Base-by-base conservation (phyloP, 1,140 invertebrate genomes). In the Anoplolepis gracilipes region DNA sequence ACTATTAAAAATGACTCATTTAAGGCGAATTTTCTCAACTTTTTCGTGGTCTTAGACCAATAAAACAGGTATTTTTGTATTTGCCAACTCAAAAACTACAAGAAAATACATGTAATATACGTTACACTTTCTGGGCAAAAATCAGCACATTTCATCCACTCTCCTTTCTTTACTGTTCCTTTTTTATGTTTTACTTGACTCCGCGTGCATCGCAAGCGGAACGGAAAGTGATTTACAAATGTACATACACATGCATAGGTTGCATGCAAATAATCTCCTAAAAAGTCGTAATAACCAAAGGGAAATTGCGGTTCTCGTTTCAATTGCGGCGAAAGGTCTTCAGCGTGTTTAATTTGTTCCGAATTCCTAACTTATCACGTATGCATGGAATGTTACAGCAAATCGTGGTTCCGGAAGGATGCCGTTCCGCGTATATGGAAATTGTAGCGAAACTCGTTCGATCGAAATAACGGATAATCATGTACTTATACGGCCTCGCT, bases 391-490 rank as follows among this genome's bases (percentile, higher is more conserved):
- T 39, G 65, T 73, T 73, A 33, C n/a, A 46, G 55, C 77, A 25
- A 82, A 61, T 82, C 67, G 36, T 39, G 16, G 25, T 36, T 22
- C 25, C 49, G 78, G 36, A 42, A 59, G 36, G 36, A 59, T 39
- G 61, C 8, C 33, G 46, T 5, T 5, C 16, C 46, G 30, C 61
- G 16, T 5, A 7, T 69, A 70, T 70, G 39, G 53, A 82, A 82
- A 82, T 73, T 82, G 78, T 73, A 16, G 67, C 1, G 67, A 25
- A 82, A 73, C n/a, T 73, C 30, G 39, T 25, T 46, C 39, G 25
- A n/a, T 81, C 53, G 30, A 70, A 81, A 72, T 73, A 67, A 73
- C 22, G n/a, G 67, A 59, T 82, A 73, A 72, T 59, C 25, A 28
- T 33, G 36, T 25, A 25, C 22, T 4, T 79, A n/a, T 70, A 69